Conservation (phyloP, 2,888 invertebrate species). For the Lagria hirta region DNA sequence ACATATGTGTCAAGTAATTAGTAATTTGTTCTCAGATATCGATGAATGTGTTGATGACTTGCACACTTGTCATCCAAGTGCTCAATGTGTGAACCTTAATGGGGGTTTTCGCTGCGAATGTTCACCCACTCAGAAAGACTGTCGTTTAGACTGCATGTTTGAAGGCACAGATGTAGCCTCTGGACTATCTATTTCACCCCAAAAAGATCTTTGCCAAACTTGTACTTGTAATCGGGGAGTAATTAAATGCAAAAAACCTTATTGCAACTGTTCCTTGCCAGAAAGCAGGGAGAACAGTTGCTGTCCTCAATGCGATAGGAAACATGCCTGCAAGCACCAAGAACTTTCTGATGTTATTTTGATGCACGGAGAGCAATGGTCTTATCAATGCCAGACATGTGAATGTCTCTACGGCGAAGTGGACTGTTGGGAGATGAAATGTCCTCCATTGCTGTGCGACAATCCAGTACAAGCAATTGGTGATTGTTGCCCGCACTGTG, state of each 20-base stretch:
- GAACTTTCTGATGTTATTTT: slow-evolving; percentile 74
- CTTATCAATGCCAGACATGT: slow-evolving; percentile 89
- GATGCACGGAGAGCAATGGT: slow-evolving; percentile 83
- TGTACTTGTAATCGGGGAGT: slow-evolving; percentile 63
- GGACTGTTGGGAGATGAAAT: slow-evolving; percentile 86
- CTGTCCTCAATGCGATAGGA: slow-evolving; percentile 79
- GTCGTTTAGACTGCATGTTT: slow-evolving; percentile 75
- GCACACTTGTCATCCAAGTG: slow-evolving; percentile 78
- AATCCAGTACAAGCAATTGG: slow-evolving; percentile 65
- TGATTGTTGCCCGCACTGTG: slow-evolving; percentile 72
- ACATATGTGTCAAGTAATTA: too few relatives aligned
- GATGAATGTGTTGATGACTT: slow-evolving; percentile 77
- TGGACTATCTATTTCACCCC: slow-evolving; percentile 58
- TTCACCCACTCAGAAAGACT: slow-evolving; percentile 56
- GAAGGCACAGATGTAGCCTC: slow-evolving; percentile 65
- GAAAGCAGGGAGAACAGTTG: slow-evolving; percentile 62
- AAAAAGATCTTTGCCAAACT: slow-evolving; percentile 54
- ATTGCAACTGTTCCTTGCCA: slow-evolving; percentile 67
- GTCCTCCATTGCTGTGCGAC: slow-evolving; percentile 69
- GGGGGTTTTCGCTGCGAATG: slow-evolving; percentile 81
- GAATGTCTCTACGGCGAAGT: slow-evolving; percentile 88
- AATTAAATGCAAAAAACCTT: slow-evolving; percentile 66
- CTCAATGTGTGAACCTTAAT: slow-evolving; percentile 76
- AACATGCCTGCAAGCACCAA: slow-evolving; percentile 70
- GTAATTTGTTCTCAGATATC: too few relatives aligned